These are phyloP conservation scores for Microctenopoma lineatum DNA, from an alignment of 2,797 vertebrate species.

Conservation along the genomic window DNA sequence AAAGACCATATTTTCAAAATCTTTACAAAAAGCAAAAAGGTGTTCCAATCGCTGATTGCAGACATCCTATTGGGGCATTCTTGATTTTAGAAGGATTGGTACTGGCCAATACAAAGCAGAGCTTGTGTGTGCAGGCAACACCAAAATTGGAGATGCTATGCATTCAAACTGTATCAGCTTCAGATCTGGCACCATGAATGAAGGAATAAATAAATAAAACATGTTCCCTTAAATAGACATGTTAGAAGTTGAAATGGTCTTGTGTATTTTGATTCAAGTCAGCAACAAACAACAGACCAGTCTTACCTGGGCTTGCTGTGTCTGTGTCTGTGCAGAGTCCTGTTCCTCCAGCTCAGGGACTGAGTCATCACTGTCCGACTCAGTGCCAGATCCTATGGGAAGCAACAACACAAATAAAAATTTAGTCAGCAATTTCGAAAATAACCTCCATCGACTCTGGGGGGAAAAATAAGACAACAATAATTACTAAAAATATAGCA, in stretches of 20 bases:
- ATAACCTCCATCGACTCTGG: constrained; percentile 24
- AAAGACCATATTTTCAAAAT: not conserved
- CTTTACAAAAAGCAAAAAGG: not conserved
- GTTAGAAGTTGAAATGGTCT: not conserved
- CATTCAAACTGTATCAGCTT: too few relatives aligned
- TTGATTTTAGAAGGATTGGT: too few relatives aligned
- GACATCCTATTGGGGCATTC: too few relatives aligned
- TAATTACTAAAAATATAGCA: not conserved
- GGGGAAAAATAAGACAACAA: constrained; percentile 8
- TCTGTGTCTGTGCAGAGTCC: constrained; percentile 94
- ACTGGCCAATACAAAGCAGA: too few relatives aligned
- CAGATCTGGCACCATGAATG: too few relatives aligned
- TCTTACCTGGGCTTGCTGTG: constrained; percentile 96
- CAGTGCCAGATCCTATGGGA: constrained; percentile 93
- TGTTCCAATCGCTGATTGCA: too few relatives aligned
- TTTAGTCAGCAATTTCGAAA: constrained; percentile 15
- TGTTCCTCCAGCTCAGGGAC: constrained; percentile 97
- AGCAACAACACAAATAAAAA: constrained; percentile 26
- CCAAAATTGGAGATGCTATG: too few relatives aligned
- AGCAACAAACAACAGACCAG: not conserved
- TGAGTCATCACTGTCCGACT: constrained; percentile 98
- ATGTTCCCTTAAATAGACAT: too few relatives aligned
- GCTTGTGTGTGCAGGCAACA: too few relatives aligned
- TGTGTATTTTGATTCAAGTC: not conserved
- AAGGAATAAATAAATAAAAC: too few relatives aligned